Conservation (phyloP, 2,113 vertebrate genomes). For the Chamaetylas fuelleborni region DNA sequence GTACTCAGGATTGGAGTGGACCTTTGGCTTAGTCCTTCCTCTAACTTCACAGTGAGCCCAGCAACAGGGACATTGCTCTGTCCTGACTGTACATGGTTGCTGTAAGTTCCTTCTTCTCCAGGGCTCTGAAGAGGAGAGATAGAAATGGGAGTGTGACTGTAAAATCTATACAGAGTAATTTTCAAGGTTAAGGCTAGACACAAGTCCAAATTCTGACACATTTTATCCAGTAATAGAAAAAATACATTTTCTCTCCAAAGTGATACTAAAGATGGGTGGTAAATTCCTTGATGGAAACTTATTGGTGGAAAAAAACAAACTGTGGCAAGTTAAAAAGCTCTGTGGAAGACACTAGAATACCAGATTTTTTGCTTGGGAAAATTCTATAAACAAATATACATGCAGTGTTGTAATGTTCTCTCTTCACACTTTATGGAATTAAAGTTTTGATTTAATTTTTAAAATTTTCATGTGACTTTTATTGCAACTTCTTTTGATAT, state of each 20-base stretch:
- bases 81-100: neutral
- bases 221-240: neutral
- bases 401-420: neutral
- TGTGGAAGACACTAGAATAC: neutral
- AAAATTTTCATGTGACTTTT: neutral
- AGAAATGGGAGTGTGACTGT: neutral
- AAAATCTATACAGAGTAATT: neutral
- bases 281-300: neutral
- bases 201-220: neutral
- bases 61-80: rapidly evolving
- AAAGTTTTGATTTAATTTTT: neutral
- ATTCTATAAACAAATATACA: neutral
- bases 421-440: neutral
- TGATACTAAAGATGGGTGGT: neutral
- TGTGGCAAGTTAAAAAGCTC: neutral
- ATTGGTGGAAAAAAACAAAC: neutral
- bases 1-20: neutral
- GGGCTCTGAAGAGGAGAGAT: neutral
- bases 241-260: neutral
- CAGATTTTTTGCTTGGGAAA: neutral
- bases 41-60: neutral
- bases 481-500: neutral
- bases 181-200: neutral
- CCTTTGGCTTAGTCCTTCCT: neutral
- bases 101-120: neutral